Conservation (phyloP, 2,113 vertebrate genomes). For the Siniperca chuatsi region DNA sequence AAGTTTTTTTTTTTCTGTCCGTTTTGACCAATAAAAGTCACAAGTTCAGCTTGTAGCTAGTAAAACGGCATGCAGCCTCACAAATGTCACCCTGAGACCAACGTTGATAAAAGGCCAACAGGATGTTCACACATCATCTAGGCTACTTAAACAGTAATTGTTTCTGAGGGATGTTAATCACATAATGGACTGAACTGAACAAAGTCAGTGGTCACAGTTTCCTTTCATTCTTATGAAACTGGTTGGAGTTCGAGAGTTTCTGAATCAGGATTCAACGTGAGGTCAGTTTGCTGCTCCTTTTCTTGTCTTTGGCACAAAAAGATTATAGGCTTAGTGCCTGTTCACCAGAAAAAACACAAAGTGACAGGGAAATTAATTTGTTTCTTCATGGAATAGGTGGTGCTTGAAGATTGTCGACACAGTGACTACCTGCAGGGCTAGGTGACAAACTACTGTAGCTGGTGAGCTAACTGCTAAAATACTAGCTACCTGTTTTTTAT, state of each 20-base stretch:
- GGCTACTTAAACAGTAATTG: neutral
- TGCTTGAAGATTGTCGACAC: neutral
- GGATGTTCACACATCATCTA: slow-evolving; percentile 13
- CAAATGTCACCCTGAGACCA: slow-evolving; percentile 58
- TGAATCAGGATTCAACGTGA: neutral
- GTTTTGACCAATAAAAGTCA: slow-evolving; percentile 50
- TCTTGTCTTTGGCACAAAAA: neutral
- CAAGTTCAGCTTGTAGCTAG: slow-evolving; percentile 30
- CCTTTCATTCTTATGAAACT: neutral
- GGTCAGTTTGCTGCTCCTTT: neutral
- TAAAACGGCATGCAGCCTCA: slow-evolving; percentile 59
- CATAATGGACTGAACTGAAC: neutral
- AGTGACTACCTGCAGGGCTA: neutral
- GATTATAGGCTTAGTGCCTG: neutral
- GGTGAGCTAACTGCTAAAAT: neutral
- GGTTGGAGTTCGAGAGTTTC: too few species aligned
- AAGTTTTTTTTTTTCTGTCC: neutral
- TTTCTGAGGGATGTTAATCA: slow-evolving; percentile 35
- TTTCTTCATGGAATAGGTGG: too few species aligned
- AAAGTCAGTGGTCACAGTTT: neutral
- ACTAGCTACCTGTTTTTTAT: neutral
- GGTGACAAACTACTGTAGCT: neutral
- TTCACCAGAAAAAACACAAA: neutral
- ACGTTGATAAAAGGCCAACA: slow-evolving; percentile 16
- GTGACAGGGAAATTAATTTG: neutral